Conservation (phyloP, 2,888 invertebrate species). For the Pachycephus smyrnensis region DNA sequence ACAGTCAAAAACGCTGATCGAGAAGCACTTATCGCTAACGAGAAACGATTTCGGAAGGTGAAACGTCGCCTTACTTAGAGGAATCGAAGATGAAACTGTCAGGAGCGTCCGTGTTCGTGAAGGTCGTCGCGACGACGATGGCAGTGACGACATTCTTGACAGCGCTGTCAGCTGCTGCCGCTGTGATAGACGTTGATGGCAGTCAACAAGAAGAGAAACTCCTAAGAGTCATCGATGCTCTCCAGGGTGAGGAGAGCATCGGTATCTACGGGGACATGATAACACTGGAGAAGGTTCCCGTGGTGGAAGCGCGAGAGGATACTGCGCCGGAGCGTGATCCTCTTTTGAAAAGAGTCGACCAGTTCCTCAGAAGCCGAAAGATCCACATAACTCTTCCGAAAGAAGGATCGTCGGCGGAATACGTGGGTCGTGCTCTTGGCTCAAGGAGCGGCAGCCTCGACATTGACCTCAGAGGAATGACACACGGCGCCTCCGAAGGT, state of each 20-base stretch:
- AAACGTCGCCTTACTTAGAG: neutral
- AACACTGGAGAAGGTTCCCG: slow-evolving; percentile 52
- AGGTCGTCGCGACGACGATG: slow-evolving; percentile 5
- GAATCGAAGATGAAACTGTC: slow-evolving; percentile 37
- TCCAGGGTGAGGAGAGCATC: slow-evolving; percentile 49
- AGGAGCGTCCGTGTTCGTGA: too few species aligned
- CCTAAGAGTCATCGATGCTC: slow-evolving; percentile 50
- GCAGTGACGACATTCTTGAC: slow-evolving; percentile 21
- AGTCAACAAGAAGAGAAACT: slow-evolving; percentile 46
- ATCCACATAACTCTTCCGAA: slow-evolving; percentile 51
- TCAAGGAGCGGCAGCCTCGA: slow-evolving; percentile 45
- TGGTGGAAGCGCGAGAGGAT: slow-evolving; percentile 24
- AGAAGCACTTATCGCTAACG: slow-evolving; percentile 12
- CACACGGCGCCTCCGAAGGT: slow-evolving; percentile 61
- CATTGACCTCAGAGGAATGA: slow-evolving; percentile 51
- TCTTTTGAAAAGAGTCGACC: slow-evolving; percentile 55
- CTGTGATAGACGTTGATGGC: neutral
- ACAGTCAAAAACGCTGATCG: slow-evolving; percentile 54
- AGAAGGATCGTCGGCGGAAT: slow-evolving; percentile 58
- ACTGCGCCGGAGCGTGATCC: slow-evolving; percentile 43
- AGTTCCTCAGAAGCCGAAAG: slow-evolving; percentile 54
- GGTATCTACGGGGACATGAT: slow-evolving; percentile 55
- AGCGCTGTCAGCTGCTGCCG: slow-evolving; percentile 4
- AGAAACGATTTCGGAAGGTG: neutral
- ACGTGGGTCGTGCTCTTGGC: slow-evolving; percentile 59